phyloP scores from a whole-genome alignment of 2,888 invertebrate genomes.

The Kryphioiulus occultus region DNA sequence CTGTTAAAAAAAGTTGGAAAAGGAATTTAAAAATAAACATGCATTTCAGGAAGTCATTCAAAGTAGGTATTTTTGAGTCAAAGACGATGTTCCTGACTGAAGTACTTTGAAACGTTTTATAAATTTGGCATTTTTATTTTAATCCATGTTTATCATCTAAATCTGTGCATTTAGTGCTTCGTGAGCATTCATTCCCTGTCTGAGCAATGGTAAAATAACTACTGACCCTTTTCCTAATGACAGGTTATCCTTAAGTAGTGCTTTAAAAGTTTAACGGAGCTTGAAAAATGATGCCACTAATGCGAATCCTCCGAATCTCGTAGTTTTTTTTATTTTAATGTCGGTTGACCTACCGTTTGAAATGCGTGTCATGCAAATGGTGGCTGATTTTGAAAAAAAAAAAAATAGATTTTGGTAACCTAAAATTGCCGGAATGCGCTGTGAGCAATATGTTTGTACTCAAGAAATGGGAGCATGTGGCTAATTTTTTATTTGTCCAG shows the following conservation, averaged over 20 bases:
- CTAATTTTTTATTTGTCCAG: not conserved
- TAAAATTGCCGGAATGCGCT: conserved; percentile 11
- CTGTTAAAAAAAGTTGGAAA: too few species aligned
- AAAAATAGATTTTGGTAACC: not conserved
- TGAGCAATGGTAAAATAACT: not conserved
- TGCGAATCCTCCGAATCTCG: not conserved
- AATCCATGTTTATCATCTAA: too few species aligned
- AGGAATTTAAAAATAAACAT: too few species aligned
- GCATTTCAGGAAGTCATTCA: too few species aligned
- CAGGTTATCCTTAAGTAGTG: not conserved
- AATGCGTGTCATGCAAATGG: conserved; percentile 35
- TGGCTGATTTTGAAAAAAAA: conserved; percentile 3
- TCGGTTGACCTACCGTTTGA: conserved; percentile 14
- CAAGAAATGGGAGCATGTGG: not conserved
- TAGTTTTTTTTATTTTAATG: not conserved
- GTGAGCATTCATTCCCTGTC: too few species aligned
- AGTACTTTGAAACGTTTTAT: too few species aligned
- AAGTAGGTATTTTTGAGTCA: too few species aligned
- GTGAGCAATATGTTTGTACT: not conserved
- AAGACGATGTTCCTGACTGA: too few species aligned
- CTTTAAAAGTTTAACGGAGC: not conserved
- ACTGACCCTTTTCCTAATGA: not conserved
- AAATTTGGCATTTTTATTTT: too few species aligned
- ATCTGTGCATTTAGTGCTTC: too few species aligned
- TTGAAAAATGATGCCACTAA: conserved; percentile 13